These are phyloP conservation scores for Planococcus citri DNA, from an alignment of 1,140 invertebrate species.

Conservation along the genomic window DNA sequence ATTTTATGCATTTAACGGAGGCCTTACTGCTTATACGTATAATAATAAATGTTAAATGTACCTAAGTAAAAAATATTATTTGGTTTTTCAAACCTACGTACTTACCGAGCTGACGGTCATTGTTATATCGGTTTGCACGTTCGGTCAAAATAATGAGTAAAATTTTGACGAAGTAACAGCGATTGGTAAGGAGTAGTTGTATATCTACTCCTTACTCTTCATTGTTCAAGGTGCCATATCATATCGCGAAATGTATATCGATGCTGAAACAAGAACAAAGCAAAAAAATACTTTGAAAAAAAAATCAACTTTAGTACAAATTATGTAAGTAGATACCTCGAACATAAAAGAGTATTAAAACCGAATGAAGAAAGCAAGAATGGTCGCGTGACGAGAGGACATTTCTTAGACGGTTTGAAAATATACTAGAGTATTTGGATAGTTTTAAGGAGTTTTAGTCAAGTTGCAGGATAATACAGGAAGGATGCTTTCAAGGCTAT, in stretches of 20 bases:
- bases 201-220: neutral
- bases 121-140: neutral
- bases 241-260: neutral
- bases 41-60: too few species aligned
- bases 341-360: neutral
- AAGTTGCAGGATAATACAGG: neutral
- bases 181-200: neutral
- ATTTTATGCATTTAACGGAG: too few species aligned
- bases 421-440: neutral
- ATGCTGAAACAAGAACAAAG: neutral
- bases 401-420: neutral
- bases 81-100: too few species aligned
- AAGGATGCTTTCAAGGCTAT: constrained; percentile 15
- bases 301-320: neutral
- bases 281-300: neutral
- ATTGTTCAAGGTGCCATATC: neutral
- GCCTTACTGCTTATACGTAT: too few species aligned
- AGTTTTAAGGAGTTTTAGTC: neutral
- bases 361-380: neutral
- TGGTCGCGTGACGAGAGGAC: neutral
- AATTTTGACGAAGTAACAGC: too few species aligned
- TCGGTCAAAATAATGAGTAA: too few species aligned
- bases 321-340: too few species aligned
- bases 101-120: too few species aligned
- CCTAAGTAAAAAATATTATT: too few species aligned